phyloP scores from a whole-genome alignment of 1,140 invertebrate species.

The Sarcophaga bullata region DNA sequence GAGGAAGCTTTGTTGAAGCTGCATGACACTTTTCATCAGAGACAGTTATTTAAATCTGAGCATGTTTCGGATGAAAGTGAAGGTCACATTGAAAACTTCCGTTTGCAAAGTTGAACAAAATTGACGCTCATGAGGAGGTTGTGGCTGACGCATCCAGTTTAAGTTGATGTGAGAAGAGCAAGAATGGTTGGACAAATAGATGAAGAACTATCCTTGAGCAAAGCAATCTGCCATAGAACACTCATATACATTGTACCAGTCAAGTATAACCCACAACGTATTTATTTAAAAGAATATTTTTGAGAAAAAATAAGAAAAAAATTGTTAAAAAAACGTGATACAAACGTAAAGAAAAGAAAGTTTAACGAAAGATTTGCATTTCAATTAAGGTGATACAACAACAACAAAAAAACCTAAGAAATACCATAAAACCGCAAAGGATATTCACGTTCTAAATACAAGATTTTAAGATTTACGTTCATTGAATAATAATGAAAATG shows the following conservation, averaged over 20 bases:
- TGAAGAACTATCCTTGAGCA: not conserved
- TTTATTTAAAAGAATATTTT: not conserved
- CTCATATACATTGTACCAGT: not conserved
- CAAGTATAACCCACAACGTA: not conserved
- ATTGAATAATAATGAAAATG: slow-evolving; percentile 8
- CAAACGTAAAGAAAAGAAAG: not conserved
- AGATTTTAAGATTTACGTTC: slow-evolving; percentile 26
- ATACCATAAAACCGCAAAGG: slow-evolving; percentile 23
- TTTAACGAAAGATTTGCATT: slow-evolving; percentile 21
- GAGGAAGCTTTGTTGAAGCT: too few species aligned
- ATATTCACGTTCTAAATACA: not conserved
- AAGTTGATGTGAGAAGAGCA: too few species aligned
- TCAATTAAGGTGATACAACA: slow-evolving; percentile 10
- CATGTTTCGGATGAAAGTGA: not conserved
- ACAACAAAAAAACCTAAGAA: not conserved
- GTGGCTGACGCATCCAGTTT: not conserved
- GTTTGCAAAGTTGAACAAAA: not conserved
- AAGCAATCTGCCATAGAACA: not conserved
- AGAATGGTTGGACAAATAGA: slow-evolving; percentile 10
- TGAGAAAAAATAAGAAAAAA: not conserved
- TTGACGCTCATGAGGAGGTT: not conserved
- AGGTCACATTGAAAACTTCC: not conserved
- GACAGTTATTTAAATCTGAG: not conserved
- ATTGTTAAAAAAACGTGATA: too few species aligned
- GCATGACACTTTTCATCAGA: too few species aligned